Base-by-base conservation (phyloP, 2,797 vertebrate species). In the Serranus cabrilla region DNA sequence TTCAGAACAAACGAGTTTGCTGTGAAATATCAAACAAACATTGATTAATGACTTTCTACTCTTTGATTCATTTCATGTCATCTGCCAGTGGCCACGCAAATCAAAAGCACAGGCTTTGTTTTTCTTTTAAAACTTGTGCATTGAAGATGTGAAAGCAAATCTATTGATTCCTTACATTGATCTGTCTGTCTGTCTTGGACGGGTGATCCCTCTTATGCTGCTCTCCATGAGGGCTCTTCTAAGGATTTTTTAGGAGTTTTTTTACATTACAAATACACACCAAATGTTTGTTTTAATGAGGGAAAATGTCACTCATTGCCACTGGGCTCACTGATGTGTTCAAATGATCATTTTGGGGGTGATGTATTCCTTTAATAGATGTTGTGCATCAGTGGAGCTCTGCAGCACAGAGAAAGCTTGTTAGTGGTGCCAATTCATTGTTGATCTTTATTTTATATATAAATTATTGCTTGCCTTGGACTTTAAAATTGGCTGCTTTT, bases 1-100 rank as follows among this genome's bases (percentile, higher is more conserved):
- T 71, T 76, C 21, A n/a, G 65, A 51, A 47, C 45, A 82, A 76
- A 83, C 51, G 1, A 54, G 27, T 51, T 72, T 50, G 13, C 43
- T 60, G 50, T 75, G 43, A 79, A 80, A 82, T 50, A 42, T 55
- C 55, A 55, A 49, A 59, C 46, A 65, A 69, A 57, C 42, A 54
- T 43, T 69, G 17, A 81, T 66, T 71, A 43, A 72, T 78, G 14
- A 71, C 65, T 74, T 46, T 49, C 37, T 31, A 4, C 21, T 25
- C 4, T 64, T 42, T 74, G 45, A 74, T 74, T 11, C 47, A 76
- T 66, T 78, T 59, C 2, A 27, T 25, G 16, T 64, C 47, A 71
- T 67, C 54, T 61, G 27, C 20, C 37, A 34, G 45, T 50, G 37
- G 56, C 40, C 23, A 25, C 37, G 59, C 16, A 62, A 65, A 77